Percentiles rank a stretch among this genome's conserved stretches.
These are phyloP conservation scores for Archaeoteleia sp. DNA, from an alignment of 2,888 invertebrate genomes.

Conservation along the genomic window DNA sequence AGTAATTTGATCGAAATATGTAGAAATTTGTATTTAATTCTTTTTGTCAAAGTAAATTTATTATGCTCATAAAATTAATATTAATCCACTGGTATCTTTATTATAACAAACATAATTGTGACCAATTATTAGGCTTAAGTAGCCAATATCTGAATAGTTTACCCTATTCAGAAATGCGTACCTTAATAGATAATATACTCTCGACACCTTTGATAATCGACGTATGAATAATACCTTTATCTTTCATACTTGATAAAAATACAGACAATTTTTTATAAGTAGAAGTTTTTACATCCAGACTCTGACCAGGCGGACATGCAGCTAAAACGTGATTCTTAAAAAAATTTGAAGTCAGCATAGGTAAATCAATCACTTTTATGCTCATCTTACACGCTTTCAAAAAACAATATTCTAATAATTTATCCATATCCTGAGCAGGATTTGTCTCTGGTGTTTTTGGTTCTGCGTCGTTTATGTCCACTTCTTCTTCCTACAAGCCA, in stretches of 20 bases:
- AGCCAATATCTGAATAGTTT: too few species aligned
- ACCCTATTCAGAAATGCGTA: constrained; percentile 46
- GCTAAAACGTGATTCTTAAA: constrained; percentile 83
- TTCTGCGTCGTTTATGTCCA: constrained; percentile 24
- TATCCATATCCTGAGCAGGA: constrained; percentile 81
- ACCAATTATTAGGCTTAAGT: too few species aligned
- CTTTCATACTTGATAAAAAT: constrained; percentile 85
- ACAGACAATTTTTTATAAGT: constrained; percentile 91
- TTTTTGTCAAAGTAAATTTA: too few species aligned
- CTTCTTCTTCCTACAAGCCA: constrained; percentile 24
- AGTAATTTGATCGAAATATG: too few species aligned
- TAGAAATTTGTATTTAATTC: too few species aligned
- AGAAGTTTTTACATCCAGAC: constrained; percentile 91
- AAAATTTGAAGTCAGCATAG: constrained; percentile 88
- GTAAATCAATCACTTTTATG: constrained; percentile 83
- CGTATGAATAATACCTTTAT: constrained; percentile 67
- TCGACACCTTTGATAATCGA: constrained; percentile 85
- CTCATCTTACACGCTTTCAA: constrained; percentile 86
- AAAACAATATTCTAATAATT: constrained; percentile 84
- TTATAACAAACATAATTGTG: neutral
- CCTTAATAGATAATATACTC: constrained; percentile 82
- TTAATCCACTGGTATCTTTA: too few species aligned
- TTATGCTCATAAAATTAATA: neutral
- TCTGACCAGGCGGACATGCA: constrained; percentile 82
- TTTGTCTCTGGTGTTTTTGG: constrained; percentile 52